Percentiles rank a stretch among this genome's conserved stretches.
These are phyloP conservation scores for Xiphydria camelus DNA, from an alignment of 2,888 invertebrate species.

Conservation along the genomic window DNA sequence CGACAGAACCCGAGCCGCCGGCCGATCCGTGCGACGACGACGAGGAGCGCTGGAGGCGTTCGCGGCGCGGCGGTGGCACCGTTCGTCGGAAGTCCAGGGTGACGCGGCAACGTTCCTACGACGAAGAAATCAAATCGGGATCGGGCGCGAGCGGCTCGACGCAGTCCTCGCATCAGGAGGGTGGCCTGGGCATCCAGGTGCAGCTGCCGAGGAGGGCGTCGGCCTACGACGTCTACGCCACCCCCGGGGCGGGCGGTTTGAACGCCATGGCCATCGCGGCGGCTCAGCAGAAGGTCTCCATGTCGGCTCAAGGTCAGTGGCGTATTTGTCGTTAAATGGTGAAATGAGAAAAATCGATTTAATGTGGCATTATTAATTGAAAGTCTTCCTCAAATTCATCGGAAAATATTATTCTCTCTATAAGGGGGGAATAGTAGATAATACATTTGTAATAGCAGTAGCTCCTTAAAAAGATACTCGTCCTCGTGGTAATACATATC, in stretches of 20 bases:
- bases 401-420: slow-evolving; percentile 66
- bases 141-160: slow-evolving; percentile 19
- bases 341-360: slow-evolving; percentile 76
- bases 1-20: slow-evolving; percentile 13
- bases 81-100: slow-evolving; percentile 66
- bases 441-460: slow-evolving; percentile 76
- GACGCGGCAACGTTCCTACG: slow-evolving; percentile 80
- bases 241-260: slow-evolving; percentile 59
- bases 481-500: slow-evolving; percentile 77
- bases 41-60: slow-evolving; percentile 49
- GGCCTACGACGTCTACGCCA: slow-evolving; percentile 80
- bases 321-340: too few species aligned
- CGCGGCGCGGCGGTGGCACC: slow-evolving; percentile 36
- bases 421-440: slow-evolving; percentile 76
- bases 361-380: slow-evolving; percentile 74
- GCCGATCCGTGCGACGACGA: slow-evolving; percentile 60
- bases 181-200: slow-evolving; percentile 70
- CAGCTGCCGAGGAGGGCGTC: slow-evolving; percentile 80
- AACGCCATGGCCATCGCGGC: slow-evolving; percentile 56
- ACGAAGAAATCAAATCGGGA: slow-evolving; percentile 70
- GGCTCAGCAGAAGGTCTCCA: slow-evolving; percentile 48
- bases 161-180: slow-evolving; percentile 51
- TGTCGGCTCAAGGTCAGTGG: slow-evolving; percentile 44
- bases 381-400: slow-evolving; percentile 79
- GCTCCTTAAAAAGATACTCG: slow-evolving; percentile 84